Conservation (phyloP, 1,140 invertebrate species). For the Drosophila nigrodunni region DNA sequence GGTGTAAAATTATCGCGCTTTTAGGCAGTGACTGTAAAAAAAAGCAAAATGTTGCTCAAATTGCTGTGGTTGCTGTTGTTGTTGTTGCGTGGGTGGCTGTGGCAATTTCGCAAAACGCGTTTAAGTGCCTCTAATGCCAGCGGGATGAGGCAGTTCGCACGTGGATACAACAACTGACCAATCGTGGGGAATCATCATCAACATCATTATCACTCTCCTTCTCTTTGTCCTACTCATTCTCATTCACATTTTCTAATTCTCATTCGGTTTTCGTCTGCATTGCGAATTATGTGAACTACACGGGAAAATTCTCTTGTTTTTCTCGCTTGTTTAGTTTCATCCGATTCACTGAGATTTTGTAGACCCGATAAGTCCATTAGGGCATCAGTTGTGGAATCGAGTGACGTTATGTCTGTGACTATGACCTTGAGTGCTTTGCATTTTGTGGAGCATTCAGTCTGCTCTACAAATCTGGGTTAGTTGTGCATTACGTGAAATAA, state of each 20-base stretch:
- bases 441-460: conserved; percentile 1
- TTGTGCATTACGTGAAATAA: not conserved
- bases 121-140: conserved; percentile 79
- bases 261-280: conserved; percentile 17
- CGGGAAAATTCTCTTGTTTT: conserved; percentile 15
- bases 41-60: conserved; percentile 21
- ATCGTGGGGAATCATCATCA: not conserved
- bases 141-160: conserved; percentile 68
- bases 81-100: conserved; percentile 68
- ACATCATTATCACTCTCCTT: not conserved
- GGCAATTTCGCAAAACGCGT: conserved; percentile 79
- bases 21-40: conserved; percentile 28
- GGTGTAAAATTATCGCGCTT: conserved; percentile 65
- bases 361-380: conserved; percentile 67
- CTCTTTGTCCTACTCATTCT: conserved; percentile 7
- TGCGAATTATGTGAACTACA: conserved; percentile 50
- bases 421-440: conserved; percentile 31
- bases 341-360: conserved; percentile 64
- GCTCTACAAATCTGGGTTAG: conserved; percentile 12
- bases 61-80: conserved; percentile 35
- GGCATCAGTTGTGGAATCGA: conserved; percentile 18
- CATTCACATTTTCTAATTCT: conserved; percentile 3
- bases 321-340: conserved; percentile 46
- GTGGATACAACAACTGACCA: conserved; percentile 58
- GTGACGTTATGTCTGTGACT: conserved; percentile 30